Evolutionary conservation across 2,113 vertebrate species (phyloP).

Genomic region (Nothobranchius furzeri): DNA sequence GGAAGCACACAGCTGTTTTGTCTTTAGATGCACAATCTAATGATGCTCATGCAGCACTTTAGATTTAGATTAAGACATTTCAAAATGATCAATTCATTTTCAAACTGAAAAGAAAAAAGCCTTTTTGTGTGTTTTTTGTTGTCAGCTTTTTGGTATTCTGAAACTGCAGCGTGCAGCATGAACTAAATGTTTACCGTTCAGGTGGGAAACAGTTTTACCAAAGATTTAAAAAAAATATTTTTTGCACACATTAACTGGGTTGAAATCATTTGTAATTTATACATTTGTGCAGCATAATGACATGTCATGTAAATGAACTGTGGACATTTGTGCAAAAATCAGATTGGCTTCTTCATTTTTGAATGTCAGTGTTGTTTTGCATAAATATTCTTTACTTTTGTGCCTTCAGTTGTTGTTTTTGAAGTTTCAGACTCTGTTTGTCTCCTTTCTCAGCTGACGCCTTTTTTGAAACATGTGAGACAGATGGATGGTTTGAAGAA

Average conservation of each 20-base stretch:
- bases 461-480: slow-evolving; percentile 82
- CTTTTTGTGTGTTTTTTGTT: slow-evolving; percentile 13
- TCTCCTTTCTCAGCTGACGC: slow-evolving; percentile 78
- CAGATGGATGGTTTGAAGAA: slow-evolving; percentile 84
- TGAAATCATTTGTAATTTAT: slow-evolving; percentile 13
- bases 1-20: slow-evolving; percentile 28
- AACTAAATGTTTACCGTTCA: slow-evolving; percentile 21
- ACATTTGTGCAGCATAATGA: slow-evolving; percentile 3
- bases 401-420: slow-evolving; percentile 18
- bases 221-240: slow-evolving; percentile 9
- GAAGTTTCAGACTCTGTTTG: slow-evolving; percentile 54
- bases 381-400: slow-evolving; percentile 48
- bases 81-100: slow-evolving; percentile 8
- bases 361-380: slow-evolving; percentile 48
- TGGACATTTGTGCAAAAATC: slow-evolving; percentile 18
- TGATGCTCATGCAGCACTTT: slow-evolving; percentile 41
- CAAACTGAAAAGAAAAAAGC: slow-evolving; percentile 4
- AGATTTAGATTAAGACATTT: slow-evolving; percentile 15
- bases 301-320: not conserved
- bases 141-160: slow-evolving; percentile 15
- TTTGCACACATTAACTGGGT: slow-evolving; percentile 21
- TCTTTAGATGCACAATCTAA: slow-evolving; percentile 23
- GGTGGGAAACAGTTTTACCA: slow-evolving; percentile 28
- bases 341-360: slow-evolving; percentile 7
- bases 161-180: slow-evolving; percentile 7